Evolutionary conservation across 2,888 invertebrate species (phyloP), one percentile per base, ranked within the genome.

Genomic region (Drosophila demipolita): DNA sequence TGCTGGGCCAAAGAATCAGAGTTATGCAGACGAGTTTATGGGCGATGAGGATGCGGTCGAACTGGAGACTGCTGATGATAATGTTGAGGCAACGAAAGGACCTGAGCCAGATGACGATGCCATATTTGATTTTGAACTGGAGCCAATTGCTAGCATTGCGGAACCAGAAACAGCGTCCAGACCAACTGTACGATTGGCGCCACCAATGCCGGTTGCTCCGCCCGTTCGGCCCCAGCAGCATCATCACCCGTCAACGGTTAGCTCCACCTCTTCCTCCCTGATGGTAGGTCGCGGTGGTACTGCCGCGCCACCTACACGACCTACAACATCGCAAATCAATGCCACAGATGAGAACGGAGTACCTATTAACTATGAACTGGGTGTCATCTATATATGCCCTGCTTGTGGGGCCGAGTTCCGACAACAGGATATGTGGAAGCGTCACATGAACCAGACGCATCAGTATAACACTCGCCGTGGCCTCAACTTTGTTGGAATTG

Each of bases 361-460:
- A 7, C 78, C 80, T 20, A 87, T 91, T 26, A 90, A 90, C 57
- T 91, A 91, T 42, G 91, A 91, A 65, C 72, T 87, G 48, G 92
- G 91, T 15, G 89, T 92, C 17, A 87, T 91, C 12, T 91, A 91
- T 48, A 91, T 92, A 40, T 91, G 91, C n/a, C 91, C 91, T 0
- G 89, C 90, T 1, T 91, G 91, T 38, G 91, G 92, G 0, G 45
- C 75, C 0, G 92, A 91, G 58, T 90, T 83, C 54, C 82, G 84
- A 7, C 83, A 90, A 23, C 92, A 91, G 76, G 91, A 90, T 12
- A 75, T 81, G 60, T 91, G 91, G 91, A 91, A 92, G 75, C 81
- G 83, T 20, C 91, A 91, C 50, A 90, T 91, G 79, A 92, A 91
- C 57, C 73, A 80, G 23, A 73, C 87, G 53, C 91, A 91, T 68